phyloP scores from a whole-genome alignment of 2,888 invertebrate species.

The Pterobdella sp. region DNA sequence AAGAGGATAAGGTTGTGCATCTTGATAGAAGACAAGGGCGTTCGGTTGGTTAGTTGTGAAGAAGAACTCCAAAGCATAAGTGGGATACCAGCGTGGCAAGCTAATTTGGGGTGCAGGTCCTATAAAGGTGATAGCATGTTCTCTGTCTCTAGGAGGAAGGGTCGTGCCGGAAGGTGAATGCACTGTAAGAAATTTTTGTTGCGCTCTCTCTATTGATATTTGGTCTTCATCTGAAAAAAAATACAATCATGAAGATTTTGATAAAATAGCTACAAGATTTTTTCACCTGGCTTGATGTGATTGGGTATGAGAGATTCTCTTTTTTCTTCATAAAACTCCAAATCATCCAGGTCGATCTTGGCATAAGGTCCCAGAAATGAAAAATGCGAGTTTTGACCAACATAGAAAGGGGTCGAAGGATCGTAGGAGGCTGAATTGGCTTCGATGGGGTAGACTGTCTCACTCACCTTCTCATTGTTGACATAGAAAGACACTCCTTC shows the following conservation, averaged over 20 bases:
- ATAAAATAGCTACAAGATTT: slow-evolving; percentile 4
- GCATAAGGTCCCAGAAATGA: slow-evolving; percentile 9
- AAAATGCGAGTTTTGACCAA: slow-evolving; percentile 28
- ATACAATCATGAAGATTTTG: neutral
- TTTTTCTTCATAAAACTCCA: slow-evolving; percentile 36
- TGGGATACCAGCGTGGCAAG: slow-evolving; percentile 32
- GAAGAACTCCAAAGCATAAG: slow-evolving; percentile 41
- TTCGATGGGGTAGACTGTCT: neutral
- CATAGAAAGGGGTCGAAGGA: slow-evolving; percentile 25
- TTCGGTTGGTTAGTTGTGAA: slow-evolving; percentile 45
- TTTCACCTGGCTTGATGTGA: slow-evolving; percentile 34
- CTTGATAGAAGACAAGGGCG: slow-evolving; percentile 40
- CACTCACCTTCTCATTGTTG: slow-evolving; percentile 40
- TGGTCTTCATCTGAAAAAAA: slow-evolving; percentile 13
- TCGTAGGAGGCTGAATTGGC: slow-evolving; percentile 9
- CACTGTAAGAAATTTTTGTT: neutral
- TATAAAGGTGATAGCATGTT: slow-evolving; percentile 35
- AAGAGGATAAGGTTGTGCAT: slow-evolving; percentile 13
- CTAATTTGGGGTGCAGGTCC: slow-evolving; percentile 26
- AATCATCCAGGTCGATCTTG: slow-evolving; percentile 40
- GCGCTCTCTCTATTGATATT: neutral
- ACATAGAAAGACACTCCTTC: slow-evolving; percentile 44
- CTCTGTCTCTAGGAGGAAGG: no score
- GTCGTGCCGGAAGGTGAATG: neutral
- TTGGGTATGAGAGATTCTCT: slow-evolving; percentile 37